Evolutionary conservation across 2,888 invertebrate genomes (phyloP), one percentile per base, ranked within the genome.

Genomic region (Polyploca ridens): DNA sequence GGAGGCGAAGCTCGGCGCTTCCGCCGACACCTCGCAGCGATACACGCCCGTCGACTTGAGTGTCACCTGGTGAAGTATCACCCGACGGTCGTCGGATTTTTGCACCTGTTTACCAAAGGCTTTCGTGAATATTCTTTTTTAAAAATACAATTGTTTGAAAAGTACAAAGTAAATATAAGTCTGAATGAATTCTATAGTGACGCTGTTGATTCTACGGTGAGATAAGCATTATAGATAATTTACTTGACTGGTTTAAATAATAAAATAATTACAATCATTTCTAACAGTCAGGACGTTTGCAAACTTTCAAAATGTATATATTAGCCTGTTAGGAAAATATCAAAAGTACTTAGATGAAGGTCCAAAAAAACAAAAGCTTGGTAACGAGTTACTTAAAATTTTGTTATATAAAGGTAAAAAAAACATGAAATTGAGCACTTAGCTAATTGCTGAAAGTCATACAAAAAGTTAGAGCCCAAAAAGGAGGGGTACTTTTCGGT

Each of bases 11-110:
- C 96, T 96, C 8, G 97, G 97, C 62, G 96, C 96, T 88, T 97
- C 97, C 0, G 97, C 97, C 33, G 97, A 97, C 66, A 97, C 96
- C 86, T 97, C 97, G 83, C 97, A 97, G 72, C 96, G 94, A 89
- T 96, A 97, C 63, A 96, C 82, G 5, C 97, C 97, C 68, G 96
- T 96, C 14, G 96, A 96, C 84, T 96, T 96, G 70, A 97, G 93
- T 74, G 95, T 96, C 78, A 97, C 95, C 74, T 95, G 95, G 70
- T 96, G 95, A 63, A 97, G 87, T 54, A 95, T 91, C 67, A 97
- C 96, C 84, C 94, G 95, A 76, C 95, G 94, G 81, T 95, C 96
- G 84, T 97, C 96, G 33, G 97, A 97, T 77, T 95, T 95, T 79
- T 95, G 95, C 85, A 96, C 93, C 97, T 97, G 93, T 66, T 57